A percentile compares a stretch with the other conserved stretches of the same genome.
Conservation (phyloP, 2,888 invertebrate species). For the Abrostola triplasia region DNA sequence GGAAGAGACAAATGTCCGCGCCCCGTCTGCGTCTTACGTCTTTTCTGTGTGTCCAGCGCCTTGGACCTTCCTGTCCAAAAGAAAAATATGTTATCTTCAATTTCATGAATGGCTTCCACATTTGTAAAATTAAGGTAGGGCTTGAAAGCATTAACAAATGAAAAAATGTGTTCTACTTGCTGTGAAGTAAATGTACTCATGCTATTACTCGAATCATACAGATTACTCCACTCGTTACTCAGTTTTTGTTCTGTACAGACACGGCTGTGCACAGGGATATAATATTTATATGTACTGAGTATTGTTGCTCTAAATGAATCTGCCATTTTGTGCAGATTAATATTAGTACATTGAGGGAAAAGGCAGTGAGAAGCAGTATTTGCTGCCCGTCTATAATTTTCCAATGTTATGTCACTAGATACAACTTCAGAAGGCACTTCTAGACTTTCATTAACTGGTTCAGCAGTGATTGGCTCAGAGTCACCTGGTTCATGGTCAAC, state of each 20-base stretch:
- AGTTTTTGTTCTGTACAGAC: constrained; percentile 5
- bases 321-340: constrained; percentile 7
- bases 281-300: constrained; percentile 4
- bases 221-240: constrained; percentile 3
- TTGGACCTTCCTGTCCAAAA: constrained; percentile 27
- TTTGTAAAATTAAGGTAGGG: constrained; percentile 18
- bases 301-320: constrained; percentile 6
- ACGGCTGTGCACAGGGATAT: constrained; percentile 6
- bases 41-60: too few relatives aligned
- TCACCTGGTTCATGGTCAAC: background rate
- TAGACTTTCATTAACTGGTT: constrained; percentile 1
- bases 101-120: constrained; percentile 16
- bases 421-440: background rate
- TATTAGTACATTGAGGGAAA: constrained; percentile 7
- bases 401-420: constrained; percentile 2
- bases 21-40: too few relatives aligned
- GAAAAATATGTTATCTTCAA: constrained; percentile 25
- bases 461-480: background rate
- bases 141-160: constrained; percentile 20
- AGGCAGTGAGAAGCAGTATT: constrained; percentile 9
- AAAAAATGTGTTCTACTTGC: constrained; percentile 19
- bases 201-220: background rate
- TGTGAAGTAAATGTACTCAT: constrained; percentile 4
- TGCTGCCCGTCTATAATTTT: constrained; percentile 8
- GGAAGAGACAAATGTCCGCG: too few relatives aligned